Conservation (phyloP, 2,888 invertebrate species). For the Sthenelais limicola region DNA sequence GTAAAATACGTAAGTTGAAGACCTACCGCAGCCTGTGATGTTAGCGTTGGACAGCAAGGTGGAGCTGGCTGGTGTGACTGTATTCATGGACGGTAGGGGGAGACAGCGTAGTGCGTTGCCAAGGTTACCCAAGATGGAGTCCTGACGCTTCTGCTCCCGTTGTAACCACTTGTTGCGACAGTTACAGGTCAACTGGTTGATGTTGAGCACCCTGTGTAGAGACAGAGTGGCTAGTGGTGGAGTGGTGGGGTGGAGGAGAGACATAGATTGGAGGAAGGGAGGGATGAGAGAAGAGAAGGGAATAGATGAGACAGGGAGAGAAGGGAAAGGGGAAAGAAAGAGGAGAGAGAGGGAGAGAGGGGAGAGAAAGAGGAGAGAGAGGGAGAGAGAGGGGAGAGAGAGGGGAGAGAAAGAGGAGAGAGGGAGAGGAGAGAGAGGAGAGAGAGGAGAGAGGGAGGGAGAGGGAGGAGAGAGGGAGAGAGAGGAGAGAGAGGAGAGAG, state of each 20-base stretch:
- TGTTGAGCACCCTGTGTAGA: constrained; percentile 44
- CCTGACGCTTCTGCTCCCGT: constrained; percentile 5
- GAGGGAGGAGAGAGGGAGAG: not conserved
- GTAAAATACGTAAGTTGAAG: not conserved
- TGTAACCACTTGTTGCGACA: constrained; percentile 56
- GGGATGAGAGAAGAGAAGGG: not conserved
- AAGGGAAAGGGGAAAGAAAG: not conserved
- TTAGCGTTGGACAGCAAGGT: not conserved
- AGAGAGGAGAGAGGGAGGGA: not conserved
- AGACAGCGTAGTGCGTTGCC: not conserved
- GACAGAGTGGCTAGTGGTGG: too few relatives aligned
- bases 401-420: not conserved
- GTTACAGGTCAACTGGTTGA: constrained; percentile 56
- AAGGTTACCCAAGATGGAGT: constrained; percentile 29
- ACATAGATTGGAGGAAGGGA: too few relatives aligned
- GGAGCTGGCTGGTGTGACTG: too few relatives aligned
- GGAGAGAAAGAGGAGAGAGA: not conserved
- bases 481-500: not conserved
- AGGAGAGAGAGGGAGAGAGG: not conserved
- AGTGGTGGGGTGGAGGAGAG: too few relatives aligned
- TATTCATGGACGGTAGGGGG: not conserved
- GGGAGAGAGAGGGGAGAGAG: not conserved
- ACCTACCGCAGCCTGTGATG: constrained; percentile 14
- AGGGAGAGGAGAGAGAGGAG: too few relatives aligned
- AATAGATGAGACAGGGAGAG: not conserved